Evolutionary conservation across 2,888 invertebrate species (phyloP), one percentile per base, ranked within the genome.

Genomic region (Geotrupes spiniger): DNA sequence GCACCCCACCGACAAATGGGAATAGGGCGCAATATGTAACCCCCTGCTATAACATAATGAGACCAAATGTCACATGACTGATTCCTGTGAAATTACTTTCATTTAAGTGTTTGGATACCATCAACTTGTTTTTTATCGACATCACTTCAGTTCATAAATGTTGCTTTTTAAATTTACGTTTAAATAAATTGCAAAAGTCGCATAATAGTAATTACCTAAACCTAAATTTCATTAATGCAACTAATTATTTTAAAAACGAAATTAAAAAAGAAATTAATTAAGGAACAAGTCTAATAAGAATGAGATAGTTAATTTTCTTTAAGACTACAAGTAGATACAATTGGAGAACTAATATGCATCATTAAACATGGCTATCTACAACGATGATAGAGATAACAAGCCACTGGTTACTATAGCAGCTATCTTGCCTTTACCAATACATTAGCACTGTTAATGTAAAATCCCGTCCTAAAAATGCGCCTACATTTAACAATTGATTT

Each of bases 401-500:
- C 47, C 58, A 56, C 58, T 53, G 56, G 55, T 56, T 54, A 57
- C 55, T 52, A 54, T 51, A 52, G 53, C 43, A 49, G 53, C 51
- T 56, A 58, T 51, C 51, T 56, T 51, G 45, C 54, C 51, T 52
- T 56, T 42, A 41, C 53, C 52, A 44, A 57, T 56, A 52, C 54
- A 58, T 59, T 60, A 58, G 56, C 59, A 58, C 56, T 46, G 57
- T 54, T 55, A 54, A 47, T 53, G 51, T 49, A 49, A 52, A 48
- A 44, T 52, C 42, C 12, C 38, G 36, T 14, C 28, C 33, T 26
- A 43, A 26, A 36, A 48, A 49, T 50, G 54, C 57, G 49, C 55
- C 53, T 55, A 56, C 58, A 48, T 57, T 57, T 55, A 57, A 60
- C 60, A 60, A 58, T 57, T 56, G 58, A 56, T 57, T 60, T 58